A percentile compares a stretch with the other conserved stretches of the same genome.
Evolutionary conservation across 2,113 vertebrate species (phyloP).

Genomic region (Nannospalax galili): DNA sequence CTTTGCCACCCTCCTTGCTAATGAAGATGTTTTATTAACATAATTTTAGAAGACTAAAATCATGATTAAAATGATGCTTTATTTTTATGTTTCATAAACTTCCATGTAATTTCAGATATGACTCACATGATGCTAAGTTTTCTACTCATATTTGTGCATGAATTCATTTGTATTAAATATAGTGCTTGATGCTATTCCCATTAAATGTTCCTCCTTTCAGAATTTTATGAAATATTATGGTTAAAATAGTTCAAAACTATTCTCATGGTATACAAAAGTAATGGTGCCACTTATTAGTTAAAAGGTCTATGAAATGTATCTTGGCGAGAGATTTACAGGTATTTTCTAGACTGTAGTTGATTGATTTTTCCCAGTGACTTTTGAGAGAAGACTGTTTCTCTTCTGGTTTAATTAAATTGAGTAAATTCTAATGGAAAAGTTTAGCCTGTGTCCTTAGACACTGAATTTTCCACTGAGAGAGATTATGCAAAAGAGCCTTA

Average conservation of each 20-base stretch:
- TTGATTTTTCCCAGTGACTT: conserved; percentile 64
- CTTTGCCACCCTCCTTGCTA: background rate
- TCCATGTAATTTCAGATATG: background rate
- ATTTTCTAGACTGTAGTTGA: background rate
- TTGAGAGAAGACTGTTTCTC: conserved; percentile 64
- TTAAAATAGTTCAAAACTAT: conserved; percentile 41
- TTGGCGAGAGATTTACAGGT: conserved; percentile 41
- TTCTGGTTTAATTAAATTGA: conserved; percentile 74
- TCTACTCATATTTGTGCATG: background rate
- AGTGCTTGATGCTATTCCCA: conserved; percentile 1
- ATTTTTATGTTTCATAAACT: conserved; percentile 27
- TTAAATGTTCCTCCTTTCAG: background rate
- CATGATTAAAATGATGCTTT: background rate
- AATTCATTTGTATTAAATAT: background rate
- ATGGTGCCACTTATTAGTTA: background rate
- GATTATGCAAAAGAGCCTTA: conserved; percentile 77
- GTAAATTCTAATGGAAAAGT: conserved; percentile 61
- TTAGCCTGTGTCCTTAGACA: conserved; percentile 69
- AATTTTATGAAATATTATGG: conserved; percentile 7
- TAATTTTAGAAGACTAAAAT: conserved; percentile 23
- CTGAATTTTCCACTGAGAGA: conserved; percentile 68
- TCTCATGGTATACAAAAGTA: conserved; percentile 15
- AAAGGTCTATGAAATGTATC: conserved; percentile 29
- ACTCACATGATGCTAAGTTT: background rate
- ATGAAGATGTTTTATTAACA: background rate